Conservation (phyloP, 2,113 vertebrate genomes). For the Rhabdomys dilectus region DNA sequence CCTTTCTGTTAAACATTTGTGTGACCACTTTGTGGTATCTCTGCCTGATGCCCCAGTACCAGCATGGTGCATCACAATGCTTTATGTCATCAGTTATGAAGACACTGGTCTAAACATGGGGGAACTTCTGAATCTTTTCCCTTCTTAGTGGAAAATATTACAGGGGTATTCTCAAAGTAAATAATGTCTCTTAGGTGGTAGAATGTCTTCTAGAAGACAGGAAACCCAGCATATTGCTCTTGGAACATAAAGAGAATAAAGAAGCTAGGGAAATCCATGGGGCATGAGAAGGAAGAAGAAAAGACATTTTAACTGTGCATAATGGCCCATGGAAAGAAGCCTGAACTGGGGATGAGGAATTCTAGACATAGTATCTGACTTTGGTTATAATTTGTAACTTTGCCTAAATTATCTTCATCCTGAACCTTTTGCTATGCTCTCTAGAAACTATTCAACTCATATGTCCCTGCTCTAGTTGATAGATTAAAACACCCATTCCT, state of each 20-base stretch:
- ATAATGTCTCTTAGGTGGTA: not conserved
- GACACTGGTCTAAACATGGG: not conserved
- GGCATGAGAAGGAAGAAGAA: not conserved
- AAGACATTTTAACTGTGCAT: not conserved
- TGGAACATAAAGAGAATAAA: not conserved
- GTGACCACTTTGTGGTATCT: not conserved
- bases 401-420: not conserved
- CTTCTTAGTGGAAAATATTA: not conserved
- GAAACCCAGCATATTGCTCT: not conserved
- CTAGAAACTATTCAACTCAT: constrained; percentile 45
- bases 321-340: not conserved
- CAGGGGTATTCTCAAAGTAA: not conserved
- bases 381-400: constrained; percentile 40
- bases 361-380: not conserved
- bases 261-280: not conserved
- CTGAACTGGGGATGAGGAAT: not conserved
- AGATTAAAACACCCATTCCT: constrained; percentile 55
- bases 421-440: constrained; percentile 19
- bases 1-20: no score
- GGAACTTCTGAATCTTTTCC: not conserved
- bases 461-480: not conserved
- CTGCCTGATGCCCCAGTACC: not conserved
- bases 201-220: constrained; percentile 30
- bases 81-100: constrained; percentile 40
- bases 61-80: constrained; percentile 13